Conservation (phyloP, 2,888 invertebrate genomes). For the Cephalotes varians region DNA sequence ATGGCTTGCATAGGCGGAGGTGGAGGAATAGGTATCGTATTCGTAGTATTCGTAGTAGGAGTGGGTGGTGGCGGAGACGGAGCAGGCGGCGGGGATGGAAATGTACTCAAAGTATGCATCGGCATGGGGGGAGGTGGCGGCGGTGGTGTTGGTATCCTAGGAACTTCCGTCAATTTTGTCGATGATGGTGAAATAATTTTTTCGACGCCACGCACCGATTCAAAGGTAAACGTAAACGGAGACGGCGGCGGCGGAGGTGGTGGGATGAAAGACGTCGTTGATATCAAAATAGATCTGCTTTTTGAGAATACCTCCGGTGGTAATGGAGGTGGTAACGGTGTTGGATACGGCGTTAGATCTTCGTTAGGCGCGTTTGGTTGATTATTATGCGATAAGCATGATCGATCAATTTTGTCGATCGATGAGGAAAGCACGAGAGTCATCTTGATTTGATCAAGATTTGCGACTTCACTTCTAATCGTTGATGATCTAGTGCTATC, state of each 20-base stretch:
- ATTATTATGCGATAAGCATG: neutral
- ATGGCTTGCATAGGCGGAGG: conserved; percentile 56
- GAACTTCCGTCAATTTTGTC: neutral
- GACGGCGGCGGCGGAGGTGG: conserved; percentile 44
- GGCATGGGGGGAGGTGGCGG: conserved; percentile 26
- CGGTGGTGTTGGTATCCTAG: conserved; percentile 35
- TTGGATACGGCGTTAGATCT: neutral
- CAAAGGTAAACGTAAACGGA: neutral
- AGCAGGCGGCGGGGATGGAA: conserved; percentile 27
- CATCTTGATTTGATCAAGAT: conserved; percentile 19
- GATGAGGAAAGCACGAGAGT: neutral
- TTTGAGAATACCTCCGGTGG: conserved; percentile 5
- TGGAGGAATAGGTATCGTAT: conserved; percentile 57
- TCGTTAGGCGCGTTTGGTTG: neutral
- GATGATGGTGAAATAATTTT: neutral
- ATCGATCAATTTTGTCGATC: conserved; percentile 10
- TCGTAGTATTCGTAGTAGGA: neutral
- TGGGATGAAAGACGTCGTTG: conserved; percentile 6
- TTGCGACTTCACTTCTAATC: neutral
- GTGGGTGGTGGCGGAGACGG: conserved; percentile 60
- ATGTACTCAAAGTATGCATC: neutral
- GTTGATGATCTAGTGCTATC: neutral
- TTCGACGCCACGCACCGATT: neutral
- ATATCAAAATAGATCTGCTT: conserved; percentile 1
- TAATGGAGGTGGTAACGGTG: conserved; percentile 75